Conservation (phyloP, 2,888 invertebrate species). For the Plebejus melissa region DNA sequence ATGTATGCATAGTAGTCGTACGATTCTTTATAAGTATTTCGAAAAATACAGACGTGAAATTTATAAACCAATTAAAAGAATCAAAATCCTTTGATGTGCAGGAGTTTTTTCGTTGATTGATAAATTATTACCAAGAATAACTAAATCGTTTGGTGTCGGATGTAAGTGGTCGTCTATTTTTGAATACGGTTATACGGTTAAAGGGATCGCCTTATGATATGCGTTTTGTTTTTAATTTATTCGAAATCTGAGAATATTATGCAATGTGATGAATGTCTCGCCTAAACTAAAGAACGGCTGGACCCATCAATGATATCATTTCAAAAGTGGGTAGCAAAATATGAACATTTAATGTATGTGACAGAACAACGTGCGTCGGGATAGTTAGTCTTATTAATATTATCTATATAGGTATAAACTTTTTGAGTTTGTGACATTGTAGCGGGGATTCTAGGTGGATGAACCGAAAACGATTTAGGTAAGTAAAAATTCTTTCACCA, state of each 20-base stretch:
- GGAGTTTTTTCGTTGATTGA: slow-evolving; percentile 12
- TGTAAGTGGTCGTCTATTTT: slow-evolving; percentile 2
- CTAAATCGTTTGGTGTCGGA: slow-evolving; percentile 10
- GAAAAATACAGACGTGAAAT: neutral
- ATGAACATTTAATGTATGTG: too few relatives aligned
- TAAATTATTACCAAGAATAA: slow-evolving; percentile 14
- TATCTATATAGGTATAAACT: too few relatives aligned
- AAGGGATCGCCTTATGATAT: neutral
- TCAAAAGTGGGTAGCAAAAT: too few relatives aligned
- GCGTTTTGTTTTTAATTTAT: neutral
- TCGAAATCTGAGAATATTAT: neutral
- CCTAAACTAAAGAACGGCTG: neutral
- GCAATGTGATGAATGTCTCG: neutral
- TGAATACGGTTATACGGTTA: neutral
- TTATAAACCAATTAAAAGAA: slow-evolving; percentile 13
- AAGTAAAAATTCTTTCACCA: too few relatives aligned
- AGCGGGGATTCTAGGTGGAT: too few relatives aligned
- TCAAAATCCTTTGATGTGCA: neutral
- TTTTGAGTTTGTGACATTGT: too few relatives aligned
- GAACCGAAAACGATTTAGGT: too few relatives aligned
- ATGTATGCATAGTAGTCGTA: neutral
- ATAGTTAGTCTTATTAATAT: too few relatives aligned
- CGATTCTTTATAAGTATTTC: neutral
- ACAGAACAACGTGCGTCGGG: too few relatives aligned
- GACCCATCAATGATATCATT: neutral